A percentile compares a stretch with the other conserved stretches of the same genome.
phyloP scores from a whole-genome alignment of 2,888 invertebrate genomes.

The Pheosia gnoma region DNA sequence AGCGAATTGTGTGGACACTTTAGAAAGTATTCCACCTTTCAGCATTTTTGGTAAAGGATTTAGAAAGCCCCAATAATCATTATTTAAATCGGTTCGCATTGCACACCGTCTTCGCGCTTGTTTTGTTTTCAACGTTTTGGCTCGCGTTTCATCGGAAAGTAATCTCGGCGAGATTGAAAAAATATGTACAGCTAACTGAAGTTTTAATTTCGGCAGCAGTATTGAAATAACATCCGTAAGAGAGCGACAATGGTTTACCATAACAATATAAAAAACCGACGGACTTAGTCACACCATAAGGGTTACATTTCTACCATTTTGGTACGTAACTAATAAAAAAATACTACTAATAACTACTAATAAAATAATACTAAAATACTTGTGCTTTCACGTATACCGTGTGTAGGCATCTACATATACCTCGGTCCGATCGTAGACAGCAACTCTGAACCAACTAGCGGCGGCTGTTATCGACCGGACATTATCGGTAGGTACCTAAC shows the following conservation, averaged over 20 bases:
- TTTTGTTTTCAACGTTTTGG: background rate
- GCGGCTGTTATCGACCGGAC: slow-evolving; percentile 27
- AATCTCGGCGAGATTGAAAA: slow-evolving; percentile 2
- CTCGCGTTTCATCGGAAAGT: slow-evolving; percentile 2
- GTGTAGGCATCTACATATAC: background rate
- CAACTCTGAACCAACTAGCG: background rate
- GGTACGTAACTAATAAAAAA: no score
- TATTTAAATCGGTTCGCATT: slow-evolving; percentile 2
- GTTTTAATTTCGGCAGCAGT: background rate
- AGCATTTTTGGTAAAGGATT: slow-evolving; percentile 7
- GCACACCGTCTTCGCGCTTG: background rate
- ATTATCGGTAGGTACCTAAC: slow-evolving; percentile 19
- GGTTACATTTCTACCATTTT: no score
- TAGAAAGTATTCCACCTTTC: slow-evolving; percentile 29
- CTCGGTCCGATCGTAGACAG: background rate
- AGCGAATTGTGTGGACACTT: slow-evolving; percentile 29
- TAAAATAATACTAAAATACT: no score
- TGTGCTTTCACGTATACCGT: no score
- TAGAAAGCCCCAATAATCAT: slow-evolving; percentile 5
- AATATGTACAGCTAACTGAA: slow-evolving; percentile 1
- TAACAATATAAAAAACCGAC: background rate
- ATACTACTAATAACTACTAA: no score
- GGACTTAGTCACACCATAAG: no score
- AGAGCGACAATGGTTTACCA: background rate
- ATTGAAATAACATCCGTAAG: background rate